A percentile compares a stretch with the other conserved stretches of the same genome.
Evolutionary conservation across 2,888 invertebrate species (phyloP).

Genomic region (Eremobia ochroleuca): DNA sequence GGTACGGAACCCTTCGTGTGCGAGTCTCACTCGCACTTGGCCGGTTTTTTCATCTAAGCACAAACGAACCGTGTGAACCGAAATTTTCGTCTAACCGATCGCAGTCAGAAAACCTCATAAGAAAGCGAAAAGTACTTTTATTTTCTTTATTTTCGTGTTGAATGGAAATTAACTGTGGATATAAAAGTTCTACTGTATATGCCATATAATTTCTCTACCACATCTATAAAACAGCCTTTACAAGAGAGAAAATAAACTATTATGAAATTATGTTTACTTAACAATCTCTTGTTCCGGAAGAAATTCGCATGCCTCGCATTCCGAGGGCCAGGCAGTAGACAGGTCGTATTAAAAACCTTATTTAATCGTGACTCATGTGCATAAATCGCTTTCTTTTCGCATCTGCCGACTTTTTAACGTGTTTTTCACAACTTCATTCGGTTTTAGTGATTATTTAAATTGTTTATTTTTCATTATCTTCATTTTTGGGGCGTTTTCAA

Average conservation of each 20-base stretch:
- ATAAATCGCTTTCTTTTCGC: constrained; percentile 75
- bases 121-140: background rate
- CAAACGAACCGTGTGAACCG: background rate
- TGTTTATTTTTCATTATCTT: background rate
- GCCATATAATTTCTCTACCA: background rate
- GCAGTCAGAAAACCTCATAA: background rate
- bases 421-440: constrained; percentile 47
- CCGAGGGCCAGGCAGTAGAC: constrained; percentile 52
- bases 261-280: constrained; percentile 32
- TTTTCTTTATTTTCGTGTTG: background rate
- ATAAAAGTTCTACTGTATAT: background rate
- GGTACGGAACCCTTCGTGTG: background rate
- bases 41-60: too few species aligned
- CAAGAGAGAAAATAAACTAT: constrained; percentile 5
- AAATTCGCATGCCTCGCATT: constrained; percentile 73
- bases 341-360: constrained; percentile 66
- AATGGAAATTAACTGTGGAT: background rate
- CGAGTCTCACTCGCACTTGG: too few species aligned
- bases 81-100: background rate
- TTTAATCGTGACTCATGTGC: constrained; percentile 69
- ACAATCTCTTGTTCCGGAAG: constrained; percentile 69
- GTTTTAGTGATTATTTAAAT: constrained; percentile 16
- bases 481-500: background rate
- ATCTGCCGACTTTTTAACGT: constrained; percentile 55
- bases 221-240: background rate